Conservation (phyloP, 2,888 invertebrate species). For the Myopa testacea region DNA sequence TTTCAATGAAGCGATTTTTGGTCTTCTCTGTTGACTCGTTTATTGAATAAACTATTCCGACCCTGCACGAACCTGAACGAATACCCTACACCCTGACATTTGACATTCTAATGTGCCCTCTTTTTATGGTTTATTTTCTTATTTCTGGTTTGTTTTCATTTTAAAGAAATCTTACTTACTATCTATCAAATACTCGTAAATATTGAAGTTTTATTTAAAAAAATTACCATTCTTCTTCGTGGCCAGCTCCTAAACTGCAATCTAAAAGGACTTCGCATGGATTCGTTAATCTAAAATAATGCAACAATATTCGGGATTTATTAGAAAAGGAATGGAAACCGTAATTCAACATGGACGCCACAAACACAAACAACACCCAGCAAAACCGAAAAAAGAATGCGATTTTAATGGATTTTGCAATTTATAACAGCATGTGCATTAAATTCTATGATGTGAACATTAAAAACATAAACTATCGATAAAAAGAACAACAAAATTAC, state of each 20-base stretch:
- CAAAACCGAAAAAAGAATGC: neutral
- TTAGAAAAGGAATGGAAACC: neutral
- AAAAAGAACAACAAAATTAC: neutral
- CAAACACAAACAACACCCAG: neutral
- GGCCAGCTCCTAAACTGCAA: slow-evolving; percentile 20
- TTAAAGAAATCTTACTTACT: too few relatives aligned
- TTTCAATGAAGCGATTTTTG: too few relatives aligned
- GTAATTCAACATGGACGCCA: neutral
- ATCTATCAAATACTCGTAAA: neutral
- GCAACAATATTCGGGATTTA: neutral
- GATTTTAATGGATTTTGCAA: neutral
- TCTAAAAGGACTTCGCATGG: neutral
- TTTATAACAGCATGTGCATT: neutral
- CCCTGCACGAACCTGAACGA: too few relatives aligned
- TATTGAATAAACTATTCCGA: too few relatives aligned
- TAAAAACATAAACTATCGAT: neutral
- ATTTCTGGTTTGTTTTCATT: too few relatives aligned
- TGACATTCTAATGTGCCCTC: too few relatives aligned
- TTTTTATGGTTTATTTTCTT: too few relatives aligned
- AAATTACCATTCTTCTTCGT: slow-evolving; percentile 20
- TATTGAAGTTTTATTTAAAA: neutral
- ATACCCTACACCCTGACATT: too few relatives aligned
- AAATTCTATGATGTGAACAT: neutral
- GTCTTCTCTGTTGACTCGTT: too few relatives aligned
- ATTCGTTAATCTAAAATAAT: slow-evolving; percentile 14